Evolutionary conservation across 2,113 vertebrate genomes (phyloP).

Genomic region (Marmota flaviventris): DNA sequence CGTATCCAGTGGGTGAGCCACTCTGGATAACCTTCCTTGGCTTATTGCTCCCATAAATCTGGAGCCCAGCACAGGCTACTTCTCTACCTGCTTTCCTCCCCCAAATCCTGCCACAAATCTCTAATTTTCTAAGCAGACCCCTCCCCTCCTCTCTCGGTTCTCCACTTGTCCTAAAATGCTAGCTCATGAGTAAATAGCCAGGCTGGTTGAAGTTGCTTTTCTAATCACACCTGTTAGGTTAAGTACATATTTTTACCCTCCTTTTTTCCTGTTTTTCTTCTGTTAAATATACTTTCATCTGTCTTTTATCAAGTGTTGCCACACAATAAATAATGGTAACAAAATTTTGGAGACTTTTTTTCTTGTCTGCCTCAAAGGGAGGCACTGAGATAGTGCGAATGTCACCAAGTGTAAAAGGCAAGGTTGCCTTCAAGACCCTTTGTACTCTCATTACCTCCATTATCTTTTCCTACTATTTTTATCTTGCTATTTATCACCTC

Average conservation of each 20-base stretch:
- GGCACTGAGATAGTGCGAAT: not conserved
- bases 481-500: not conserved
- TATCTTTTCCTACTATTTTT: not conserved
- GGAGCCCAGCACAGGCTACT: not conserved
- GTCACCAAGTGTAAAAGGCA: not conserved
- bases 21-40: not conserved
- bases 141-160: not conserved
- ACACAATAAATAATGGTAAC: not conserved
- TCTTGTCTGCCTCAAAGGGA: not conserved
- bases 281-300: not conserved
- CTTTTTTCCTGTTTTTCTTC: not conserved
- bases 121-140: not conserved
- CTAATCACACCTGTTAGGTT: not conserved
- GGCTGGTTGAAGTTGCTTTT: not conserved
- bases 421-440: not conserved
- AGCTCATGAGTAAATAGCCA: not conserved
- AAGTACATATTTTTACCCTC: not conserved
- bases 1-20: not conserved
- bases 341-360: not conserved
- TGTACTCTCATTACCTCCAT: not conserved
- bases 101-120: not conserved
- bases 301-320: slow-evolving; percentile 13
- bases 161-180: not conserved
- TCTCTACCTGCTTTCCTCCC: slow-evolving; percentile 28
- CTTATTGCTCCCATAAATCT: not conserved